Evolutionary conservation across 2,113 vertebrate species (phyloP).

Genomic region (Cervus canadensis): DNA sequence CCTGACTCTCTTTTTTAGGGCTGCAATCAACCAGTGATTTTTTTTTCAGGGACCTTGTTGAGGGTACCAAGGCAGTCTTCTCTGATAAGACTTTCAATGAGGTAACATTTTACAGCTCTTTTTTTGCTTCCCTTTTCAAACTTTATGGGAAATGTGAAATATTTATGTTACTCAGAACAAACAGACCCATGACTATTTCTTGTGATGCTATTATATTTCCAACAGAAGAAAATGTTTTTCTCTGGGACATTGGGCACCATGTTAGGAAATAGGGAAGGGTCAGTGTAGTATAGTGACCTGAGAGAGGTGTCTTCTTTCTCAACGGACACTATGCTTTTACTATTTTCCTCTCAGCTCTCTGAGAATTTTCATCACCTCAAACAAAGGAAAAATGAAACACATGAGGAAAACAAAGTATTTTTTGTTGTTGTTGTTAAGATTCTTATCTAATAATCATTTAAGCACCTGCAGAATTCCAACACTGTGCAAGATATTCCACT

Average conservation of each 20-base stretch:
- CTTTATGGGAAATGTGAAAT: not conserved
- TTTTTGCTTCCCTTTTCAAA: not conserved
- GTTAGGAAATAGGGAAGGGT: not conserved
- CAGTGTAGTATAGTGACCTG: not conserved
- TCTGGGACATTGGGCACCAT: not conserved
- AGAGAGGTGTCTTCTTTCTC: not conserved
- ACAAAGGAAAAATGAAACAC: not conserved
- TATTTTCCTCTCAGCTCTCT: not conserved
- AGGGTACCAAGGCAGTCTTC: not conserved
- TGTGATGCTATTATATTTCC: not conserved
- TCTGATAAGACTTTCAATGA: not conserved
- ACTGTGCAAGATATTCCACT: not conserved
- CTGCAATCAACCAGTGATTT: not conserved
- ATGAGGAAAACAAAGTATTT: not conserved
- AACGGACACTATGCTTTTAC: not conserved
- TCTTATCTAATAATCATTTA: not conserved
- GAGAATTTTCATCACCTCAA: not conserved
- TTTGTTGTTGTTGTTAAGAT: not conserved
- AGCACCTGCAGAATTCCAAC: not conserved
- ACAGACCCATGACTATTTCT: not conserved
- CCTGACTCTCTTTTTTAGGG: not conserved
- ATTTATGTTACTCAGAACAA: not conserved
- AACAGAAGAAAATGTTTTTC: not conserved
- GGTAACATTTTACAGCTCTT: not conserved
- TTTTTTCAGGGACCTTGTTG: not conserved